Evolutionary conservation across 1,140 invertebrate species (phyloP).

Genomic region (Eriocheir sinensis): DNA sequence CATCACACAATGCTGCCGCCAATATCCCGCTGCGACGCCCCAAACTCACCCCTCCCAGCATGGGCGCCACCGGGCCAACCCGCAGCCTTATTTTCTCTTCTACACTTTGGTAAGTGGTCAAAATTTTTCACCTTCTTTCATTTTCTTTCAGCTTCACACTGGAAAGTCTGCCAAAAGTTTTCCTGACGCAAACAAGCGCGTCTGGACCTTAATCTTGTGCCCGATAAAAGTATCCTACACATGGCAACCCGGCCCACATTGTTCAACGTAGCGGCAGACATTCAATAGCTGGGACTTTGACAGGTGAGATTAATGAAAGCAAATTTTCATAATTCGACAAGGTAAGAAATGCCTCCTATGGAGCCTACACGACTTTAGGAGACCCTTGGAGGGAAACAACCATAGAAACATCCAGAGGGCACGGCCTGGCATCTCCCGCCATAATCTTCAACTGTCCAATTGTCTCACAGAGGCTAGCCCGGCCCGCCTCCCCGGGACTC

Average conservation of each 20-base stretch:
- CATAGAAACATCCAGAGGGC: conserved; percentile 45
- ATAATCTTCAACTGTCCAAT: conserved; percentile 71
- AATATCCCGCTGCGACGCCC: conserved; percentile 76
- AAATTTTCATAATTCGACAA: conserved; percentile 75
- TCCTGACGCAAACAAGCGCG: background rate
- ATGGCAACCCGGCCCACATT: conserved; percentile 74
- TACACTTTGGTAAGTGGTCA: background rate
- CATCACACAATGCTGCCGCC: conserved; percentile 77
- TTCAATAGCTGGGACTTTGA: conserved; percentile 76
- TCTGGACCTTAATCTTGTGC: too few species aligned
- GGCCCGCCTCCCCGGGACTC: conserved; percentile 64
- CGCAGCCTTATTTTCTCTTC: conserved; percentile 37
- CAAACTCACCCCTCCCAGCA: conserved; percentile 71
- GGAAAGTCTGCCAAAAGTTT: background rate
- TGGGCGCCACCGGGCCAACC: conserved; percentile 61
- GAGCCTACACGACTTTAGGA: conserved; percentile 55
- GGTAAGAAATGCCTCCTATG: conserved; percentile 66
- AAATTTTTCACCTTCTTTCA: background rate
- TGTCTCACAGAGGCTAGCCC: conserved; percentile 63
- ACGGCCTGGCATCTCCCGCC: conserved; percentile 51
- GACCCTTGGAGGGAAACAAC: conserved; percentile 23
- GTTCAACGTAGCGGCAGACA: conserved; percentile 74
- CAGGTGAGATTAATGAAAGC: conserved; percentile 77
- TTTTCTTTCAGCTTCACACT: background rate
- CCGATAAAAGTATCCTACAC: conserved; percentile 52